Conservation (phyloP, 2,113 vertebrate genomes). For the Tichodroma muraria region DNA sequence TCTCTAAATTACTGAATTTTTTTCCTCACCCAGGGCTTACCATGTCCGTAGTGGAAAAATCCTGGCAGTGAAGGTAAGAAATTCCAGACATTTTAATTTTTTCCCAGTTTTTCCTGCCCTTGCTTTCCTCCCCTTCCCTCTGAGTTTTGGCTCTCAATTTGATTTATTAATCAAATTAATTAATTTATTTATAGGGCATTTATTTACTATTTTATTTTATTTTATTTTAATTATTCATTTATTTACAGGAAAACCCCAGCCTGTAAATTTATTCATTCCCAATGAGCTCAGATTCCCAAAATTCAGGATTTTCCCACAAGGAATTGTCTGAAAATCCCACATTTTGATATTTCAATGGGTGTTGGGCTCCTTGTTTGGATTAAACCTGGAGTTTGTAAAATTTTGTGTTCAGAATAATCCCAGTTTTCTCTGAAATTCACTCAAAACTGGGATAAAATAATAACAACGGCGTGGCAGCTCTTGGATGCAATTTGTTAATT, state of each 20-base stretch:
- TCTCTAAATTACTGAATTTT: background rate
- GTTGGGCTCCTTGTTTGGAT: too few species aligned
- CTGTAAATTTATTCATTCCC: background rate
- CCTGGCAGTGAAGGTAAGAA: constrained; percentile 92
- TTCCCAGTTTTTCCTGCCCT: background rate
- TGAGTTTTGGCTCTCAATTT: background rate
- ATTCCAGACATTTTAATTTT: background rate
- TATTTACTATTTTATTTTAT: background rate
- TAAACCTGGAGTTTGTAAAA: too few species aligned
- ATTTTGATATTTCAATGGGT: too few species aligned
- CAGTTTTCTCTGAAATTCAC: too few species aligned
- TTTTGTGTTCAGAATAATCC: too few species aligned
- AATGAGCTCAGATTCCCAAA: background rate
- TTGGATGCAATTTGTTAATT: too few species aligned
- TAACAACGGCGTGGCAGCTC: too few species aligned
- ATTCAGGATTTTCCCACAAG: too few species aligned
- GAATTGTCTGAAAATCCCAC: too few species aligned
- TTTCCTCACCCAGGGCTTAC: constrained; percentile 78
- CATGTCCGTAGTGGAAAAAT: constrained; percentile 89
- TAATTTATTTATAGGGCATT: background rate
- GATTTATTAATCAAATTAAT: background rate
- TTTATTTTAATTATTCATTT: background rate
- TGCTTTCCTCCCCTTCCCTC: background rate
- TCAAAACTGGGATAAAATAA: too few species aligned
- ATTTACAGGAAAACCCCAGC: background rate